Percentiles rank a stretch among this genome's conserved stretches.
Evolutionary conservation across 37 sponge, comb jelly and placozoan species (phyloP).

Genomic region (Oopsacas minuta): DNA sequence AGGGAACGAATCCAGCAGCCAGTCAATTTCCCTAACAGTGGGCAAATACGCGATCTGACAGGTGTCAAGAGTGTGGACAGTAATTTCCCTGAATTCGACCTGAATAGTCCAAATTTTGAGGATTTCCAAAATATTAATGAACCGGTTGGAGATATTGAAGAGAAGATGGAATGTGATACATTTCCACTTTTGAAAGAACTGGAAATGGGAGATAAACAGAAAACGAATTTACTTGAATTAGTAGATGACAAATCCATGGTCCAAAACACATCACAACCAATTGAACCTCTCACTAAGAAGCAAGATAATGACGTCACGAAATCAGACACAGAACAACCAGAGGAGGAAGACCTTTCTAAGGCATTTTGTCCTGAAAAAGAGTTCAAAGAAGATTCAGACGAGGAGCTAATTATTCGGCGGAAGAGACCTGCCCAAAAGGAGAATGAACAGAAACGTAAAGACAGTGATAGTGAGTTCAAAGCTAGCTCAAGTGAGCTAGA

Average conservation of each 20-base stretch:
- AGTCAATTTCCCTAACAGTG: neutral
- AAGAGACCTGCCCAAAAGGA: neutral
- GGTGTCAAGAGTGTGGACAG: neutral
- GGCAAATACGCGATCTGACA: neutral
- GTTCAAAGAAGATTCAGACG: constrained; percentile 7
- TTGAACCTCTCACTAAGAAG: neutral
- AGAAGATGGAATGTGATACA: neutral
- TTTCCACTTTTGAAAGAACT: neutral
- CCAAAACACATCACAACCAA: neutral
- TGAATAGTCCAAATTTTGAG: neutral
- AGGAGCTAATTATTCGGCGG: neutral
- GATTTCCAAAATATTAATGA: neutral
- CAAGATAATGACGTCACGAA: neutral
- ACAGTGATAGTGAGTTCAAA: neutral
- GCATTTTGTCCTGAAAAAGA: constrained; percentile 2
- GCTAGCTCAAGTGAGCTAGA: neutral
- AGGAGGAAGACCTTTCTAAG: neutral
- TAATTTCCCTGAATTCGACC: neutral
- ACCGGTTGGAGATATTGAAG: neutral
- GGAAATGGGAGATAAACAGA: neutral
- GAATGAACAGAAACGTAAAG: neutral
- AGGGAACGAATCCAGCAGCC: neutral
- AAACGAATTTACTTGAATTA: neutral
- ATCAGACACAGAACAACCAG: neutral
- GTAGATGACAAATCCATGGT: neutral